phyloP scores from a whole-genome alignment of 2,797 vertebrate genomes.

The Pitangus sulphuratus region DNA sequence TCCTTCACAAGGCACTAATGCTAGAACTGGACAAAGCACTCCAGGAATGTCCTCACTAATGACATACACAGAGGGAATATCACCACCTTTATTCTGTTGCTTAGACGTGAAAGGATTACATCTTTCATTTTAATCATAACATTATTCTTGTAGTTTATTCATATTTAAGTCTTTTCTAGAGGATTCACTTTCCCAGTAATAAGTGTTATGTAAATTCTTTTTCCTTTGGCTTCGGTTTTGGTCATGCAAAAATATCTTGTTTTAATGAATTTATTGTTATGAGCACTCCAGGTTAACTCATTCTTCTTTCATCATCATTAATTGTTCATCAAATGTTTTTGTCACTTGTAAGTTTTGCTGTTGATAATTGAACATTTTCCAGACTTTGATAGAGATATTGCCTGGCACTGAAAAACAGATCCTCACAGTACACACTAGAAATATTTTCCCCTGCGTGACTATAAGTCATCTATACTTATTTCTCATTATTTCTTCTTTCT shows the following conservation, averaged over 20 bases:
- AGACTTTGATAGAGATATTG: not conserved
- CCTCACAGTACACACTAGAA: not conserved
- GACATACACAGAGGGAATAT: not conserved
- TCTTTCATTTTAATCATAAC: not conserved
- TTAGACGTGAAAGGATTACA: not conserved
- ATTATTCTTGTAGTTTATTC: not conserved
- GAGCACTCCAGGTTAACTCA: not conserved
- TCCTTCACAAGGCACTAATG: not conserved
- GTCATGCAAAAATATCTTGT: not conserved
- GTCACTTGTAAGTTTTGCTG: not conserved
- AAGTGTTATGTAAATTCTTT: not conserved
- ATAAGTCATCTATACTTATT: not conserved
- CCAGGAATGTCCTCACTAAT: constrained; percentile 1
- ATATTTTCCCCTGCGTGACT: not conserved
- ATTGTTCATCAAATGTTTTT: not conserved
- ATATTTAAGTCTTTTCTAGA: not conserved
- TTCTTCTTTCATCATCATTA: not conserved
- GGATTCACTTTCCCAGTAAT: not conserved
- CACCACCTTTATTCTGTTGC: not conserved
- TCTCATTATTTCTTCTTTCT: not conserved
- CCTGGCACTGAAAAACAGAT: not conserved
- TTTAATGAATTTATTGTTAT: not conserved
- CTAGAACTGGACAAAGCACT: not conserved
- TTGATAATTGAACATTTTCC: not conserved
- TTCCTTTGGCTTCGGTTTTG: not conserved